Evolutionary conservation across 1,140 invertebrate genomes (phyloP).

Genomic region (Rhagoletis zephyria): DNA sequence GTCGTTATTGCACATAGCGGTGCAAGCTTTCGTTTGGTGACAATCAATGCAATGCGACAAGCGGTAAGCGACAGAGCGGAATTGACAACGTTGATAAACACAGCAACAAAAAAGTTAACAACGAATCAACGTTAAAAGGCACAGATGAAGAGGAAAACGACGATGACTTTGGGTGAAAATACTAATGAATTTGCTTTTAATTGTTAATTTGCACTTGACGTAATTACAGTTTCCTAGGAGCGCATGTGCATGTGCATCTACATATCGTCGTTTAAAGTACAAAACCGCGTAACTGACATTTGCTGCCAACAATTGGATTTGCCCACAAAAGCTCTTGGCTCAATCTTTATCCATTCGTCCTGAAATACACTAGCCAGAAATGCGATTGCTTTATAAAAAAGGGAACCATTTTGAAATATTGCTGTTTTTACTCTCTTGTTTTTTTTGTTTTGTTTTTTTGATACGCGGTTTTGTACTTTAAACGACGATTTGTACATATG

Average conservation of each 20-base stretch:
- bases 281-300: too few relatives aligned
- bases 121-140: not conserved
- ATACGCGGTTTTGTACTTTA: too few relatives aligned
- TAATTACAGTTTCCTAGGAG: not conserved
- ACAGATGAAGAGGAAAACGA: not conserved
- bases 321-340: too few relatives aligned
- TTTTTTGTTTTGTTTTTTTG: too few relatives aligned
- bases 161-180: constrained; percentile 60
- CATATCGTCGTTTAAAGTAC: not conserved
- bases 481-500: too few relatives aligned
- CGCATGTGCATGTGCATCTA: not conserved
- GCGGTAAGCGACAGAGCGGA: not conserved
- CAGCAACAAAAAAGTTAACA: not conserved
- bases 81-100: not conserved
- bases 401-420: too few relatives aligned
- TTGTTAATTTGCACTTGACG: constrained; percentile 57
- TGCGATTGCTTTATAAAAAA: too few relatives aligned
- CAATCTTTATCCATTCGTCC: too few relatives aligned
- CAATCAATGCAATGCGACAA: constrained; percentile 1
- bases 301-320: too few relatives aligned
- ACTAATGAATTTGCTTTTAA: constrained; percentile 60
- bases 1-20: not conserved
- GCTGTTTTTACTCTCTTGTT: too few relatives aligned
- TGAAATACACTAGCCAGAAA: too few relatives aligned
- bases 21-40: not conserved